Base-by-base conservation (phyloP, 1,140 invertebrate species). In the Drosophila tsacasi region DNA sequence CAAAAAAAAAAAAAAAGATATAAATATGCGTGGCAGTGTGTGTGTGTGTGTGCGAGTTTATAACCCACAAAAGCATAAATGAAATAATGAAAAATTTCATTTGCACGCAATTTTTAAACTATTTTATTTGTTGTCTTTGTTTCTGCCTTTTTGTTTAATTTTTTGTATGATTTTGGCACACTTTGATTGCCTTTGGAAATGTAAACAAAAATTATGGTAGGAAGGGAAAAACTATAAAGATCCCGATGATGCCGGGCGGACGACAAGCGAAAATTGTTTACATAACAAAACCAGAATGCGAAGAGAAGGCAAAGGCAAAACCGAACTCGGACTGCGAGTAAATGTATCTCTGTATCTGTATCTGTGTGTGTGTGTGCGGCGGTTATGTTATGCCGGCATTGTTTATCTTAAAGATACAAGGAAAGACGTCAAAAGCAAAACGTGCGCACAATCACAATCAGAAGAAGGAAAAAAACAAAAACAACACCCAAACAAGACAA, bases 341-440 rank as follows among this genome's bases (percentile, higher is more conserved):
- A 12, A 9, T 44, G 42, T 46, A n/a, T 3, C 40, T 21, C n/a
- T 44, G 42, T 46, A n/a, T 3, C 40, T 23, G 50, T 19, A 21
- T 37, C 15, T 44, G 37, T 30, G 27, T 73, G 58, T 47, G 35
- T 39, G 35, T 25, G 44, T 15, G 49, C 15, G 21, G 59, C 76
- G 37, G 30, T 59, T 79, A 77, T 84, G 85, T 81, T 89, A 68
- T 90, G 85, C 85, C 86, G 85, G 85, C 86, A 91, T 90, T 90
- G 85, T 90, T 90, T 90, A 90, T 90, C 85, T 91, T 90, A 50
- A 91, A 82, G 85, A 89, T 79, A 89, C 81, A 90, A 66, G 57
- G 40, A 65, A 72, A 49, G 60, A 89, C 78, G 81, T 84, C 69
- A 84, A 90, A 60, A 77, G 76, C 87, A 91, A 83, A 91, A 90